These are phyloP conservation scores for Villa cingulata DNA, from an alignment of 2,888 invertebrate genomes.

Conservation along the genomic window DNA sequence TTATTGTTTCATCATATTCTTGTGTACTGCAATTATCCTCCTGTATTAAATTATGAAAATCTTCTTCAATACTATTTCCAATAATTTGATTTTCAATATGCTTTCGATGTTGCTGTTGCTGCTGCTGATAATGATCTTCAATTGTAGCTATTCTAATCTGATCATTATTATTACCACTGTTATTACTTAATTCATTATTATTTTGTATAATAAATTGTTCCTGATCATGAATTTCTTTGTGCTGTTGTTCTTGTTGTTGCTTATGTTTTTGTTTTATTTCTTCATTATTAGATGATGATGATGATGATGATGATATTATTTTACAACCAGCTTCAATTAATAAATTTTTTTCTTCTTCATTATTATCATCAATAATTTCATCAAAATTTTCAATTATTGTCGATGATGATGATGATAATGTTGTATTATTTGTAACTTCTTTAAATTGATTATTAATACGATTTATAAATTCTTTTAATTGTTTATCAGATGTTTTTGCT, in stretches of 20 bases:
- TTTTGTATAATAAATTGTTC: no score
- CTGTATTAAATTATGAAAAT: not conserved
- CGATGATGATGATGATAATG: constrained; percentile 7
- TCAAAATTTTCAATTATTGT: constrained; percentile 3
- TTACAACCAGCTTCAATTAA: constrained; percentile 11
- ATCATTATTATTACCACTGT: no score
- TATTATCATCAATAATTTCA: not conserved
- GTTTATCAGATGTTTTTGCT: constrained; percentile 21
- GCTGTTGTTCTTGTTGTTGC: not conserved
- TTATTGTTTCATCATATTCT: not conserved
- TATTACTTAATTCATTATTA: no score
- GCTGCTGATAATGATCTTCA: no score
- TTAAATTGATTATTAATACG: constrained; percentile 24
- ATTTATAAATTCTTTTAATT: constrained; percentile 21
- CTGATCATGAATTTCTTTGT: not conserved
- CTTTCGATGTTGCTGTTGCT: no score
- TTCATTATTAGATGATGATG: not conserved
- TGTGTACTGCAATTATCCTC: not conserved
- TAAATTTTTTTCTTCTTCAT: constrained; percentile 12
- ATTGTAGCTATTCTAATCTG: no score
- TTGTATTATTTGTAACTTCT: constrained; percentile 21
- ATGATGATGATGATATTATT: not conserved
- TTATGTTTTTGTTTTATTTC: not conserved
- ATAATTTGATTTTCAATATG: no score
- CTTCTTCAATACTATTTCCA: not conserved